A percentile compares a stretch with the other conserved stretches of the same genome.
phyloP scores from a whole-genome alignment of 2,888 invertebrate genomes.

The Gastracanthus pulcherrimus region DNA sequence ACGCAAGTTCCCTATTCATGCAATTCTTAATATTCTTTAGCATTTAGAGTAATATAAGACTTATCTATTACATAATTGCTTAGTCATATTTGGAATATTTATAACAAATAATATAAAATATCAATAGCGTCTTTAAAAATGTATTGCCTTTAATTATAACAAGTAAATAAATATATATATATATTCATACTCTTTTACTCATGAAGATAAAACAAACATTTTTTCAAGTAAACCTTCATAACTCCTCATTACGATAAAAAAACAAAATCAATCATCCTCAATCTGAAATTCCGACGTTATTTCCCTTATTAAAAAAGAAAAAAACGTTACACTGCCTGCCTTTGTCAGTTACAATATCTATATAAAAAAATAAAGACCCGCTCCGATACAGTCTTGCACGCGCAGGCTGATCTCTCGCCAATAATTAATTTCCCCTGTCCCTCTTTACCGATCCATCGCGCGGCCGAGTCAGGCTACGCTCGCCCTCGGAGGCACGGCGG shows the following conservation, averaged over 20 bases:
- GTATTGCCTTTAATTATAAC: no score
- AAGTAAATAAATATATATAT: no score
- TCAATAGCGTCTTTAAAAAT: no score
- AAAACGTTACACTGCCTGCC: not conserved
- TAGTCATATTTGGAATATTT: no score
- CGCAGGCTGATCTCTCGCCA: not conserved
- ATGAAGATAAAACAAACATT: not conserved
- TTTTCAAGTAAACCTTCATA: not conserved
- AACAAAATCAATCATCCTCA: not conserved
- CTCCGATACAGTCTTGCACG: not conserved
- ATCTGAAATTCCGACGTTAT: not conserved
- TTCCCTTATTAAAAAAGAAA: not conserved
- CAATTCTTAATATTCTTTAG: no score
- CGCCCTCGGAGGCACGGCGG: not conserved
- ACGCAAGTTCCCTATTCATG: no score
- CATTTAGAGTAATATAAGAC: no score
- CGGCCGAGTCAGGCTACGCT: not conserved
- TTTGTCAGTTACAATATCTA: not conserved
- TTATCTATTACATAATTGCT: no score
- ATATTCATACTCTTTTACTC: no score
- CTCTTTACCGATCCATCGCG: not conserved
- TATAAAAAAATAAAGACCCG: not conserved
- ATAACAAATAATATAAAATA: no score
- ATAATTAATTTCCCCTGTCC: constrained; percentile 42
- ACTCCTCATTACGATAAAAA: not conserved